Percentiles rank a stretch among this genome's conserved stretches.
phyloP scores from a whole-genome alignment of 2,113 vertebrate genomes.

The Podilymbus podiceps region DNA sequence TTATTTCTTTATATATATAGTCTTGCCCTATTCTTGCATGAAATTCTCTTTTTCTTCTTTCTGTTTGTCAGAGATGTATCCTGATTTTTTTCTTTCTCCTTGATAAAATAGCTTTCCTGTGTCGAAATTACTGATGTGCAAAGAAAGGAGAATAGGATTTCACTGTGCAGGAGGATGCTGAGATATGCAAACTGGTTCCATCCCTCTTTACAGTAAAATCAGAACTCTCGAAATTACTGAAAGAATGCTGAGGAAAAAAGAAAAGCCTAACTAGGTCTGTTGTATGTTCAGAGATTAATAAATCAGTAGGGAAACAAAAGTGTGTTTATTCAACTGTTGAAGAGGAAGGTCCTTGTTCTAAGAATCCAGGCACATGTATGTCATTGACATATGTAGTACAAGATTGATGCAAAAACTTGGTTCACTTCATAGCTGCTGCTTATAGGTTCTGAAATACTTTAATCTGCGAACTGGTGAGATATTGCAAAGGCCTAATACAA shows the following conservation, averaged over 20 bases:
- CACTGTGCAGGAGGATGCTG: not conserved
- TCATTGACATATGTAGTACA: not conserved
- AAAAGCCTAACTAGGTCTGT: not conserved
- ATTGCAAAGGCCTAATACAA: not conserved
- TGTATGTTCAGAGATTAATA: not conserved
- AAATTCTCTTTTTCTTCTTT: not conserved
- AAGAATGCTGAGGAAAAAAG: not conserved
- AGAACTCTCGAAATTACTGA: not conserved
- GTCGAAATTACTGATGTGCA: not conserved
- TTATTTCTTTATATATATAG: not conserved
- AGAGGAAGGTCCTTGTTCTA: not conserved
- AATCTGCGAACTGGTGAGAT: not conserved
- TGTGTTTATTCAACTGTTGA: not conserved
- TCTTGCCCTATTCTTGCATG: not conserved
- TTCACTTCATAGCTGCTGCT: not conserved
- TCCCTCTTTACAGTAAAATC: not conserved
- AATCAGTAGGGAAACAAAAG: not conserved
- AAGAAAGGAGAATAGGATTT: not conserved
- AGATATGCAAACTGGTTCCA: not conserved
- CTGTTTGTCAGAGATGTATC: not conserved
- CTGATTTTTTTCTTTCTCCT: not conserved
- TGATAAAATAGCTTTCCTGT: not conserved
- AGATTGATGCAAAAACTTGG: too few relatives aligned
- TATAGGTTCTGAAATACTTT: not conserved
- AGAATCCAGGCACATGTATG: not conserved